Percentiles rank a stretch among this genome's conserved stretches.
These are phyloP conservation scores for Enteromius mattozi DNA, from an alignment of 2,797 vertebrate species.

Conservation along the genomic window DNA sequence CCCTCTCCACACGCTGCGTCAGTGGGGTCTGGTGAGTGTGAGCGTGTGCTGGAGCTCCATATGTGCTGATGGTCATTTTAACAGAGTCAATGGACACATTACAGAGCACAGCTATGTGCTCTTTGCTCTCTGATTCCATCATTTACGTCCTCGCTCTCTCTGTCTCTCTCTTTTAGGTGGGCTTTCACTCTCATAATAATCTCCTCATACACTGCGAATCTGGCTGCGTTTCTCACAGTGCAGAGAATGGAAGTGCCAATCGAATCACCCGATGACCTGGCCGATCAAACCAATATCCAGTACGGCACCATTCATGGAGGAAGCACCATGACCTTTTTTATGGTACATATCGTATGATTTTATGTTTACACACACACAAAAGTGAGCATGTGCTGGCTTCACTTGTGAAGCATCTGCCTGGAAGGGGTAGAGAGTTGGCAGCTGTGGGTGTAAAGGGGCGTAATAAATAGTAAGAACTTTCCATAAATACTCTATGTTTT, in stretches of 20 bases:
- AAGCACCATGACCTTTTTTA: conserved; percentile 98
- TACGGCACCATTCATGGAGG: conserved; percentile 95
- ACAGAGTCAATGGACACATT: conserved; percentile 19
- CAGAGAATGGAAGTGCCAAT: conserved; percentile 96
- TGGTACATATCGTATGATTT: conserved; percentile 73
- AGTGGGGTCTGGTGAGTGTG: conserved; percentile 89
- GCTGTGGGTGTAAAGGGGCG: background rate
- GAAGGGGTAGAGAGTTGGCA: background rate
- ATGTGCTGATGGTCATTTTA: conserved; percentile 13
- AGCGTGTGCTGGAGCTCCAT: background rate
- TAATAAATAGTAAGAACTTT: background rate
- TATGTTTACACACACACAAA: background rate
- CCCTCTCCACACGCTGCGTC: conserved; percentile 93
- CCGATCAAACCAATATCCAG: conserved; percentile 95
- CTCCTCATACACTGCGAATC: conserved; percentile 95
- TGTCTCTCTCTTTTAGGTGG: conserved; percentile 81
- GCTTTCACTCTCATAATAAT: conserved; percentile 97
- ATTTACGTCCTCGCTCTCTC: background rate
- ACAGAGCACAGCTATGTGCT: conserved; percentile 4
- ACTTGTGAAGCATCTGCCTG: background rate
- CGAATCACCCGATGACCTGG: conserved; percentile 92
- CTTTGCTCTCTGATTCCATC: background rate
- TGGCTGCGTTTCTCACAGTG: conserved; percentile 94
- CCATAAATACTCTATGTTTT: background rate
- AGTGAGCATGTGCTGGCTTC: background rate